phyloP scores from a whole-genome alignment of 1,140 invertebrate species.

The Trichoplusia ni region DNA sequence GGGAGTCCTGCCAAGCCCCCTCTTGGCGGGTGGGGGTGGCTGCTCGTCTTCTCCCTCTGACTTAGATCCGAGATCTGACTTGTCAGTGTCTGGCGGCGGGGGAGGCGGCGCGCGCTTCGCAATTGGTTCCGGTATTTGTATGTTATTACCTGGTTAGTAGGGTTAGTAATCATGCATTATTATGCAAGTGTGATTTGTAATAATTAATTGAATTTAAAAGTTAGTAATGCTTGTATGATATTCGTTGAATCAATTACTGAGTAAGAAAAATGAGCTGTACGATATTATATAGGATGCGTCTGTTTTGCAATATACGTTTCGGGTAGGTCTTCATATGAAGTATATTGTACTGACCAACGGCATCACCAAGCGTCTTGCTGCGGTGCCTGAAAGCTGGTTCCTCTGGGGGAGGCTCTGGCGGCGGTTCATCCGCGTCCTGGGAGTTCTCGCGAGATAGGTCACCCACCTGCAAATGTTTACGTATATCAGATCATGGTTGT shows the following conservation, averaged over 20 bases:
- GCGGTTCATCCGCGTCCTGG: conserved; percentile 82
- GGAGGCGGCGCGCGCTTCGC: conserved; percentile 54
- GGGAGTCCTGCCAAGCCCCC: conserved; percentile 91
- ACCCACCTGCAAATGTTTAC: conserved; percentile 82
- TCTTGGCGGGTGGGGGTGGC: conserved; percentile 86
- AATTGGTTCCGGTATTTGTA: conserved; percentile 52
- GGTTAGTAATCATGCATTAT: neutral
- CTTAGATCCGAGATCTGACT: conserved; percentile 88
- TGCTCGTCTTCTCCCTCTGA: conserved; percentile 94
- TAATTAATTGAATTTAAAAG: neutral
- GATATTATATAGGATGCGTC: too few relatives aligned
- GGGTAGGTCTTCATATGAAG: too few relatives aligned
- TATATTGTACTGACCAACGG: conserved; percentile 83
- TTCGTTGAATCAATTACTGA: too few relatives aligned
- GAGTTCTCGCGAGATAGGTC: conserved; percentile 84
- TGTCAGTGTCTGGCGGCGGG: conserved; percentile 77
- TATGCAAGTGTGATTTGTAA: neutral
- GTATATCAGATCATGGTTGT: neutral
- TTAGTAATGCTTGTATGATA: too few relatives aligned
- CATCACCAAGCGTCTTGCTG: conserved; percentile 94
- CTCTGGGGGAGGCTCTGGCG: conserved; percentile 76
- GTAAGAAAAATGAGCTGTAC: too few relatives aligned
- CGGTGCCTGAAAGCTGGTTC: conserved; percentile 88
- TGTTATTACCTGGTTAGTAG: neutral
- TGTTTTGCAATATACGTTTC: too few relatives aligned